phyloP scores from a whole-genome alignment of 2,797 vertebrate genomes.

The Pantherophis vulpinus region DNA sequence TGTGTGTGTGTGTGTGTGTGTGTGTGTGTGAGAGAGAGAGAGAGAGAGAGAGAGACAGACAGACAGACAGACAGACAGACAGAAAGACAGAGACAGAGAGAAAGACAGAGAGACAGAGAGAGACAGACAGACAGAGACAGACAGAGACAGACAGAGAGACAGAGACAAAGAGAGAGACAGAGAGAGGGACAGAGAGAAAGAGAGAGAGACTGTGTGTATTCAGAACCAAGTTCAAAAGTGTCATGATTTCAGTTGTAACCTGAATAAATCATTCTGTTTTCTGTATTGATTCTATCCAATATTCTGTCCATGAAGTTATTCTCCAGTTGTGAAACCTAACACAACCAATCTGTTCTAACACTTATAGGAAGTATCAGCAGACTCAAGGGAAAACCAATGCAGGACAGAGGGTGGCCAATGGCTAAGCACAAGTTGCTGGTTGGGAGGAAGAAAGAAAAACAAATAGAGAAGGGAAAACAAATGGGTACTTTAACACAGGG shows the following conservation, averaged over 20 bases:
- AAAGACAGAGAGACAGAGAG: too few species aligned
- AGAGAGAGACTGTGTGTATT: neutral
- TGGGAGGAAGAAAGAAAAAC: neutral
- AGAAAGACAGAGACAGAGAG: fast-evolving
- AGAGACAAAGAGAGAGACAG: too few species aligned
- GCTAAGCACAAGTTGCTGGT: neutral
- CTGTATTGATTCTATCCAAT: neutral
- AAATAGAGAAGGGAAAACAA: neutral
- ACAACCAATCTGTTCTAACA: neutral
- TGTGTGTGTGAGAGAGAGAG: too few species aligned
- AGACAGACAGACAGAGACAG: too few species aligned
- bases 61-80: too few species aligned
- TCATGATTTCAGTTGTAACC: too few species aligned
- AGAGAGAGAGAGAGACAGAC: too few species aligned
- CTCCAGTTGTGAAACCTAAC: neutral
- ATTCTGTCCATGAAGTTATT: neutral
- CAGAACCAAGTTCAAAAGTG: neutral
- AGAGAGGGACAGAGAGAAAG: too few species aligned
- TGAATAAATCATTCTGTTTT: neutral
- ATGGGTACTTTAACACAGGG: neutral
- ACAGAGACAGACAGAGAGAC: too few species aligned
- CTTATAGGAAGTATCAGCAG: neutral
- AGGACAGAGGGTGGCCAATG: neutral
- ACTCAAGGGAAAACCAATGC: neutral
- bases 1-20: too few species aligned